Evolutionary conservation across 2,797 vertebrate genomes (phyloP).

Genomic region (Helostoma temminkii): DNA sequence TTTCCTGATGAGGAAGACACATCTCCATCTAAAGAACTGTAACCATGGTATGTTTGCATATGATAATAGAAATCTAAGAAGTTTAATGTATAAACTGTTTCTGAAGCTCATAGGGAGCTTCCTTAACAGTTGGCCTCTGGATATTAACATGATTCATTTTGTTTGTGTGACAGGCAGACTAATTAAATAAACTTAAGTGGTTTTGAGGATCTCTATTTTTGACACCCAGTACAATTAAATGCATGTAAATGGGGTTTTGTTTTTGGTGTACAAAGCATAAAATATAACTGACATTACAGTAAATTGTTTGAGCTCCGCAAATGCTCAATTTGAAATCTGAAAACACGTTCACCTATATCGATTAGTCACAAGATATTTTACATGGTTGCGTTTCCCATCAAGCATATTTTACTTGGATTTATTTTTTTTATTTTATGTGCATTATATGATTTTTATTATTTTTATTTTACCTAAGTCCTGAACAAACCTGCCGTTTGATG

Average conservation of each 20-base stretch:
- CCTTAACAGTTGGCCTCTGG: background rate
- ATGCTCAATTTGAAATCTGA: too few relatives aligned
- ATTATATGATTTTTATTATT: background rate
- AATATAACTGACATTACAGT: too few relatives aligned
- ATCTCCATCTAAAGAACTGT: background rate
- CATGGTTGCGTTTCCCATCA: too few relatives aligned
- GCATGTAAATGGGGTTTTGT: too few relatives aligned
- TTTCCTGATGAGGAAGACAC: constrained; percentile 6
- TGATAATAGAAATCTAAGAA: background rate
- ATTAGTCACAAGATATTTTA: too few relatives aligned
- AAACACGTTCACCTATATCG: too few relatives aligned
- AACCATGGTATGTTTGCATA: constrained; percentile 68
- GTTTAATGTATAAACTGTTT: background rate
- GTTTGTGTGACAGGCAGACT: background rate
- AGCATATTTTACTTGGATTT: too few relatives aligned
- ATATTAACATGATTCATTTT: background rate
- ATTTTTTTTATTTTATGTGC: background rate
- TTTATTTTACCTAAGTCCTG: background rate
- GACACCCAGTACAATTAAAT: too few relatives aligned
- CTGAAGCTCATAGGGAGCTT: background rate
- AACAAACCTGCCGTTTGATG: background rate
- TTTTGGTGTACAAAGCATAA: background rate
- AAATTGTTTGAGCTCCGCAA: too few relatives aligned
- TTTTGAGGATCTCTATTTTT: too few relatives aligned
- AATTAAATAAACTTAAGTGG: too few relatives aligned